Base-by-base conservation (phyloP, 1,140 invertebrate species). In the Solenopsis fugax region DNA sequence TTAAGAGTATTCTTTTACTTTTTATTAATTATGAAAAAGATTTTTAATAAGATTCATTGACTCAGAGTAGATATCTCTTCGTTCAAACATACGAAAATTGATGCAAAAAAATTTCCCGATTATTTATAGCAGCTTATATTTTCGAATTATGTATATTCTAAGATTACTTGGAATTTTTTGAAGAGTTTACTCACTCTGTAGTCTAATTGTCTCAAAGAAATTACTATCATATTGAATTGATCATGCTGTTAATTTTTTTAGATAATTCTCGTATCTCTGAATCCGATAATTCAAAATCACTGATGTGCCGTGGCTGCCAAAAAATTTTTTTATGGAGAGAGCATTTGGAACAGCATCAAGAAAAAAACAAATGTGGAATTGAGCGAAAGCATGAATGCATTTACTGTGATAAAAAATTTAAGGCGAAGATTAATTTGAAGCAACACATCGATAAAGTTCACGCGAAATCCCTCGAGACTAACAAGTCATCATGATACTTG, bases 361-460 rank as follows among this genome's bases (percentile, higher is more conserved):
- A 52, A 73, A 13, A 93, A 45, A 93, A 94, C 78, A 93, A 94
- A 84, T 96, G 95, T 89, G 95, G 94, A 75, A 95, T 95, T 89
- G 92, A 94, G 75, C 94, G 94, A 29, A 92, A 89, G 81, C 95
- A 95, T 88, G 76, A 91, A n/a, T 96, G 95, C 73, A 71, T 87
- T 48, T 92, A 93, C 71, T 96, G 95, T 85, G 89, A 90, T 37
- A 88, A 90, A 88, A 81, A 87, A 62, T 93, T 94, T 82, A 92
- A 91, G 18, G 88, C 91, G 73, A 92, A 93, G 37, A 94, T 95
- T 64, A 91, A 93, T 58, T 62, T 95, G 18, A 65, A 87, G 24
- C 93, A 93, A 64, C 94, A 95, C 37, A 24, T 69, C n/a, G 2
- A 69, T 34, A 34, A 16, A 52, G 6, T 52, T 72, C 48, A 72